These are phyloP conservation scores for Sylvilagus bachmani DNA, from an alignment of 2,113 vertebrate genomes.

Conservation along the genomic window DNA sequence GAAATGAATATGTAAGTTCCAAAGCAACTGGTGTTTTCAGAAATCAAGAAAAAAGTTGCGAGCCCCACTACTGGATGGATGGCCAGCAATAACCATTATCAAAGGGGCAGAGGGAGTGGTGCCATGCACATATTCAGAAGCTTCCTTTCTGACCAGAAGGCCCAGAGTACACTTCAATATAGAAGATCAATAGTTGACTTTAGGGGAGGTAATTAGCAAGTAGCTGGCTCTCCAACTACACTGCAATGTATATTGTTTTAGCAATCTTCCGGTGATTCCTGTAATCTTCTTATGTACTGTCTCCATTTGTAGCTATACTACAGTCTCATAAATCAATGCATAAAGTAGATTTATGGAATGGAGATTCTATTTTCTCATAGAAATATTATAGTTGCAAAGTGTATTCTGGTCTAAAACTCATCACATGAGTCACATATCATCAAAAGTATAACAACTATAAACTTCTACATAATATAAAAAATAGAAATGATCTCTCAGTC, in stretches of 20 bases:
- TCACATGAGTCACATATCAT: neutral
- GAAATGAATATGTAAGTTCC: constrained; percentile 21
- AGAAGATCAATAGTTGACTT: neutral
- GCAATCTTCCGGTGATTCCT: neutral
- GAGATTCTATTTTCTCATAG: neutral
- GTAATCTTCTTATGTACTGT: neutral
- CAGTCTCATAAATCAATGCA: neutral
- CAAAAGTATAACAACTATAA: neutral
- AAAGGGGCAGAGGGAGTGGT: neutral
- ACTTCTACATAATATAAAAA: neutral
- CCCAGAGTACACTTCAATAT: neutral
- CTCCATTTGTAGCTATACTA: neutral
- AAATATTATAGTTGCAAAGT: neutral
- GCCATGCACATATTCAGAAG: neutral
- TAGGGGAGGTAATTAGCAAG: neutral
- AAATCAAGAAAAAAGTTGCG: constrained; percentile 49
- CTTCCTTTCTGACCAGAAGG: neutral
- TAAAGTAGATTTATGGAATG: neutral
- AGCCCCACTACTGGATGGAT: constrained; percentile 29
- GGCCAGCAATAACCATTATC: neutral
- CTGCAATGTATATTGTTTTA: constrained; percentile 13
- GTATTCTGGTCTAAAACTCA: neutral
- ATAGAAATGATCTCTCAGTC: neutral
- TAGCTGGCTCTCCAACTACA: neutral
- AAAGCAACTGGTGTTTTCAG: constrained; percentile 45